Evolutionary conservation across 1,140 invertebrate species (phyloP).

Genomic region (Eupeodes corollae): DNA sequence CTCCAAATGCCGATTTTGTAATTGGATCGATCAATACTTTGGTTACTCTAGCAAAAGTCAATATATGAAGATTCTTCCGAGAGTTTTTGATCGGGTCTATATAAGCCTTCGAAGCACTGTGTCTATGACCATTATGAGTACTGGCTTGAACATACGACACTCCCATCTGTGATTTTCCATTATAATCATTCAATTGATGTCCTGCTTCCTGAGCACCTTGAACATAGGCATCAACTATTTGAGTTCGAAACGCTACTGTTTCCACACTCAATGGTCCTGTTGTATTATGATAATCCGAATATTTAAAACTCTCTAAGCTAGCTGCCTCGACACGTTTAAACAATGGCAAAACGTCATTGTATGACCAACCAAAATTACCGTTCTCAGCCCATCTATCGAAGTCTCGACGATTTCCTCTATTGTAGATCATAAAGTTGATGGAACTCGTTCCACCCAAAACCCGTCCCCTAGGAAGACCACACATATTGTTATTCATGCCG

Average conservation of each 20-base stretch:
- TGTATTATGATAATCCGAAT: conserved; percentile 44
- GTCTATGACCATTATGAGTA: conserved; percentile 40
- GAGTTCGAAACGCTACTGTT: conserved; percentile 43
- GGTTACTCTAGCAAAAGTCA: conserved; percentile 44
- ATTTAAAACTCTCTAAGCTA: conserved; percentile 39
- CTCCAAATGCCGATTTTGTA: conserved; percentile 49
- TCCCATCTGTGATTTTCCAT: conserved; percentile 50
- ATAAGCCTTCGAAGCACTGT: conserved; percentile 48
- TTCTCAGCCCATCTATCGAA: conserved; percentile 62
- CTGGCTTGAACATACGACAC: conserved; percentile 58
- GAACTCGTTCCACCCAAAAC: conserved; percentile 63
- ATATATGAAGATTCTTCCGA: conserved; percentile 54
- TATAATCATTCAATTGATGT: conserved; percentile 49
- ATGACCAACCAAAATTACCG: conserved; percentile 61
- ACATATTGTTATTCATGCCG: conserved; percentile 41
- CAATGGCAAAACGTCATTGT: conserved; percentile 57
- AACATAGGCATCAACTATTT: conserved; percentile 48
- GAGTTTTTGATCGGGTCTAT: conserved; percentile 42
- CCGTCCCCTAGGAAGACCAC: conserved; percentile 49
- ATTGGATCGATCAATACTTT: conserved; percentile 50
- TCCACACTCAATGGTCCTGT: conserved; percentile 44
- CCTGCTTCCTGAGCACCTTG: conserved; percentile 49
- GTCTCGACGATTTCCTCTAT: conserved; percentile 63
- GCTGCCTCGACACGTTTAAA: conserved; percentile 51
- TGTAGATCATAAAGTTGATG: conserved; percentile 84